phyloP scores from a whole-genome alignment of 2,797 vertebrate genomes.

The Onychomys leucogaster region DNA sequence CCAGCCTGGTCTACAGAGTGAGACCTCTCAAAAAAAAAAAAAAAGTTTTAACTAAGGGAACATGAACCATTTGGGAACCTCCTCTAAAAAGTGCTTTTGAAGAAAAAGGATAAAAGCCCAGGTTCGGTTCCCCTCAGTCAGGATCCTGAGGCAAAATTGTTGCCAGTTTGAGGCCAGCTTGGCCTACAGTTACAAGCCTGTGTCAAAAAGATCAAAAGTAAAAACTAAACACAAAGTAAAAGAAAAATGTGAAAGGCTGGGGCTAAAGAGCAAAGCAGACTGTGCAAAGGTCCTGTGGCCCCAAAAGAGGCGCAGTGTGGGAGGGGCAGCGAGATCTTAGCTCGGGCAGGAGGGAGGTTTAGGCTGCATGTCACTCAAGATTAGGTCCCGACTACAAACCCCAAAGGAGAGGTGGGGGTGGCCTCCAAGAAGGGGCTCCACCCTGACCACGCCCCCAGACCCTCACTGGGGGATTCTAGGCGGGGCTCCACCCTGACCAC shows the following conservation, averaged over 20 bases:
- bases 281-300: background rate
- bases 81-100: background rate
- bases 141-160: background rate
- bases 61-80: background rate
- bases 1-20: background rate
- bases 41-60: background rate
- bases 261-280: background rate
- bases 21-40: background rate
- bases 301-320: background rate
- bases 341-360: background rate
- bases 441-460: background rate
- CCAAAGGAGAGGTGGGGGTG: background rate
- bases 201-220: background rate
- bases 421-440: background rate
- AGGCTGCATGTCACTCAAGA: background rate
- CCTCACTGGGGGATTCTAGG: too few relatives aligned
- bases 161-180: background rate
- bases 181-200: background rate
- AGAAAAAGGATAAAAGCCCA: background rate
- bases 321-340: background rate
- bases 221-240: background rate
- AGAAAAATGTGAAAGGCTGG: accelerated
- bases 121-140: background rate
- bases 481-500: background rate
- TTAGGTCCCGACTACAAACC: background rate